Base-by-base conservation (phyloP, 2,888 invertebrate genomes). In the Psococerastis gibbosa region DNA sequence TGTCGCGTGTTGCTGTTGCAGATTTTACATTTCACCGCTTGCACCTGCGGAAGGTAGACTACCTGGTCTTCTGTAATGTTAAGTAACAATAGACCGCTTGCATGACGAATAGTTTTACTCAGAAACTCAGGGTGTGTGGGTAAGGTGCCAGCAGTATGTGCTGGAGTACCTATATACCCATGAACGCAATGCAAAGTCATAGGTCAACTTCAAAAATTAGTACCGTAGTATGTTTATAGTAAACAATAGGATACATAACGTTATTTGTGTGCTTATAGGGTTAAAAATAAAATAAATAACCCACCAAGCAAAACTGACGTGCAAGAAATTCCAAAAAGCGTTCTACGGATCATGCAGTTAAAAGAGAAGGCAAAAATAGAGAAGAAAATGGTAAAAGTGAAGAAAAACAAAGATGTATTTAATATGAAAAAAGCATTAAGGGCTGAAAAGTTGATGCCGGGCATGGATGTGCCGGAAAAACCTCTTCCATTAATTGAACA, bases 311-410 rank as follows among this genome's bases (percentile, higher is more conserved):
- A 77, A 52, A 66, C 69, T 2, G 75, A 79, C 49, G 72, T 75
- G 2, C 82, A 85, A 57, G 73, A 74, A n/a, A 60, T 82, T 22
- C 79, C 84, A 0, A 75, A 71, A 49, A 79, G 75, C 49, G 62
- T 84, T n/a, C 63, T 66, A 22, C 65, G 71, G 41, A 61, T 84
- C 41, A 75, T 80, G 13, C 66, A 69, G 49, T 53, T 76, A 1
- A 69, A 70, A 47, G 64, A 72, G 33, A 60, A 60, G 43, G 59
- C 60, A 0, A 66, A 65, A 52, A 58, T 60, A 56, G 48, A 65
- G 56, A 47, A 55, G 58, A 50, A 51, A 55, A 42, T 59, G 50
- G 41, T 55, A 48, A 43, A 58, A 54, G 47, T 54, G 33, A 52
- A 47, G 23, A 31, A 44, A 20, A 47, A 58, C 8, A 65, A 54